Evolutionary conservation across 2,113 vertebrate species (phyloP).

Genomic region (Orcinus orca): DNA sequence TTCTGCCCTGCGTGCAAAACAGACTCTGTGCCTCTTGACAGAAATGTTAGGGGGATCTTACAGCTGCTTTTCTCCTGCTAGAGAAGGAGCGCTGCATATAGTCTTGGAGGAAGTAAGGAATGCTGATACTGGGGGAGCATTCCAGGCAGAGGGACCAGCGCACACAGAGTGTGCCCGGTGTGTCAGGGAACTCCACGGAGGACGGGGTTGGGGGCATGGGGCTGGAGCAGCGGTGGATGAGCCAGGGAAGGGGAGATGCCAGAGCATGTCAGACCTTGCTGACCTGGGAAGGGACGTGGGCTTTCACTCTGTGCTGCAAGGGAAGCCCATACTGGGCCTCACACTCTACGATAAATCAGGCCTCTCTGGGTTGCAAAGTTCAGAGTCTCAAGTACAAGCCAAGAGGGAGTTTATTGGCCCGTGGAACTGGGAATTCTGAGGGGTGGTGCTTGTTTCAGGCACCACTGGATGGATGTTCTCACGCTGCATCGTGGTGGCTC

Average conservation of each 20-base stretch:
- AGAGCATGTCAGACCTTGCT: no score
- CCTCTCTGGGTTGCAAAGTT: background rate
- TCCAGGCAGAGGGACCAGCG: background rate
- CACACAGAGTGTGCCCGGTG: background rate
- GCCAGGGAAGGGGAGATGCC: background rate
- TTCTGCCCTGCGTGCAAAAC: background rate
- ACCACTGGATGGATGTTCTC: background rate
- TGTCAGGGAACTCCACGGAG: background rate
- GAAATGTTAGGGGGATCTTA: background rate
- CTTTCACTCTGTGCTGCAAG: background rate
- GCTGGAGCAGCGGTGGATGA: background rate
- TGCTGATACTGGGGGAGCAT: background rate
- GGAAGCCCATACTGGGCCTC: background rate
- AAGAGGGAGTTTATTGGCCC: background rate
- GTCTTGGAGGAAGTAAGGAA: background rate
- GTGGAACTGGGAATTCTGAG: background rate
- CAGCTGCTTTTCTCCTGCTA: background rate
- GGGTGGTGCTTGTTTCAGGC: background rate
- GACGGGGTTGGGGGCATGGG: background rate
- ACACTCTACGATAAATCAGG: background rate
- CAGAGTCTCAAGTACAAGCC: background rate
- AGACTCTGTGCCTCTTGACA: background rate
- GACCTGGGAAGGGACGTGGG: background rate
- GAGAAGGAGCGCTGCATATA: background rate
- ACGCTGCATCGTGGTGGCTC: accelerated